These are phyloP conservation scores for Pycnomerus fuliginosus DNA, from an alignment of 2,888 invertebrate genomes.

Conservation along the genomic window DNA sequence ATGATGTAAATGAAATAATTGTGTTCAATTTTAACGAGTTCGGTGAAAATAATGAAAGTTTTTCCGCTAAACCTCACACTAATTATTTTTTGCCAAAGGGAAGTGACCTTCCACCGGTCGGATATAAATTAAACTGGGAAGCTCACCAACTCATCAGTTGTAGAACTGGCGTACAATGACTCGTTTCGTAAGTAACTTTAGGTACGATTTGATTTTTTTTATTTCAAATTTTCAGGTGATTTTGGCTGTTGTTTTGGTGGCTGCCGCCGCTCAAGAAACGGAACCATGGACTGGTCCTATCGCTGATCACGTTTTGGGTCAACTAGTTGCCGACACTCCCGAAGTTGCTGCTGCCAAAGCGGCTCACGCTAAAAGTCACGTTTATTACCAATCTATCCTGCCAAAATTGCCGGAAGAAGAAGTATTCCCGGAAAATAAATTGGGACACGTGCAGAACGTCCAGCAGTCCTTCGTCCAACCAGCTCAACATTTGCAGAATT, in stretches of 20 bases:
- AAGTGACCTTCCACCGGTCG: too few species aligned
- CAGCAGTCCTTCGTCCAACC: background rate
- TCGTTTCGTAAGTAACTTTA: too few species aligned
- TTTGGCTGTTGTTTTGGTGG: background rate
- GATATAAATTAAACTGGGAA: too few species aligned
- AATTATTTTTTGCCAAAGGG: too few species aligned
- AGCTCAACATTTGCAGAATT: background rate
- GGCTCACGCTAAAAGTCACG: constrained; percentile 25
- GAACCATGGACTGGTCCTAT: constrained; percentile 32
- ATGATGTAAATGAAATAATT: too few species aligned
- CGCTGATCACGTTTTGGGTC: constrained; percentile 30
- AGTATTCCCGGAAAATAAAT: constrained; percentile 2
- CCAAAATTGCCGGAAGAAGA: constrained; percentile 29
- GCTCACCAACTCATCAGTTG: too few species aligned
- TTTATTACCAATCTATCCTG: constrained; percentile 24
- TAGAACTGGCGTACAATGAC: too few species aligned
- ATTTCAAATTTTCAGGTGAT: background rate
- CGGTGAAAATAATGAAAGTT: too few species aligned
- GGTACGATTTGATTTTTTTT: too few species aligned
- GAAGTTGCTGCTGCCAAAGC: constrained; percentile 33
- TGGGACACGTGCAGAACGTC: background rate
- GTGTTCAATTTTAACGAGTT: too few species aligned
- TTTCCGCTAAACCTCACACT: too few species aligned
- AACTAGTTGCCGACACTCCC: constrained; percentile 30
- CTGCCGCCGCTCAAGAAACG: constrained; percentile 1